A percentile compares a stretch with the other conserved stretches of the same genome.
phyloP scores from a whole-genome alignment of 2,888 invertebrate genomes.

The Limnephilus auricula region DNA sequence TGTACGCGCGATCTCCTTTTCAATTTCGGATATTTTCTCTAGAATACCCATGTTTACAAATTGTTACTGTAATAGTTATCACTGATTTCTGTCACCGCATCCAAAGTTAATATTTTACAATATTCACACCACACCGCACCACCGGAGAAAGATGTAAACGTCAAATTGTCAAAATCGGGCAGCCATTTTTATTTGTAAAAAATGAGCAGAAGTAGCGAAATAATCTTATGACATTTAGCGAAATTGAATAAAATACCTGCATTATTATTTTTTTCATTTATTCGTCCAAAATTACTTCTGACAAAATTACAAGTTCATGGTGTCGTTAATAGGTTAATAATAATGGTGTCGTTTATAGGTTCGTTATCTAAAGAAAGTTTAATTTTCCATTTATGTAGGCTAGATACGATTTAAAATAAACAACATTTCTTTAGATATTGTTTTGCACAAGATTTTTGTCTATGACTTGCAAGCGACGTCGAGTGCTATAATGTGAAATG shows the following conservation, averaged over 20 bases:
- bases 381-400: neutral
- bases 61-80: neutral
- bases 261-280: neutral
- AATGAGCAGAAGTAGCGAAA: neutral
- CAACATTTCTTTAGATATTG: conserved; percentile 6
- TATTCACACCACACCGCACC: conserved; percentile 5
- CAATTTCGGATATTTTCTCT: conserved; percentile 99
- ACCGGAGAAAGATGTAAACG: conserved; percentile 25
- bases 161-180: conserved; percentile 13
- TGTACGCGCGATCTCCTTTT: conserved; percentile 97
- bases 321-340: no score
- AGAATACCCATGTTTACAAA: conserved; percentile 93
- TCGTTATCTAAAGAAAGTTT: neutral
- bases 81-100: conserved; percentile 53
- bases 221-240: neutral
- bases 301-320: neutral
- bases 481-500: conserved; percentile 59
- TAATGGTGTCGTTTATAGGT: no score
- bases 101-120: conserved; percentile 34
- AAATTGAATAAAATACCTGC: neutral
- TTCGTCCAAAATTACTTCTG: neutral
- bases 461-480: conserved; percentile 39
- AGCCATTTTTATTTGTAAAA: conserved; percentile 1
- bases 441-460: conserved; percentile 20
- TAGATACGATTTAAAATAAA: conserved; percentile 17